Percentiles rank a stretch among this genome's conserved stretches.
Evolutionary conservation across 2,888 invertebrate genomes (phyloP).

Genomic region (Lutraria lutraria): DNA sequence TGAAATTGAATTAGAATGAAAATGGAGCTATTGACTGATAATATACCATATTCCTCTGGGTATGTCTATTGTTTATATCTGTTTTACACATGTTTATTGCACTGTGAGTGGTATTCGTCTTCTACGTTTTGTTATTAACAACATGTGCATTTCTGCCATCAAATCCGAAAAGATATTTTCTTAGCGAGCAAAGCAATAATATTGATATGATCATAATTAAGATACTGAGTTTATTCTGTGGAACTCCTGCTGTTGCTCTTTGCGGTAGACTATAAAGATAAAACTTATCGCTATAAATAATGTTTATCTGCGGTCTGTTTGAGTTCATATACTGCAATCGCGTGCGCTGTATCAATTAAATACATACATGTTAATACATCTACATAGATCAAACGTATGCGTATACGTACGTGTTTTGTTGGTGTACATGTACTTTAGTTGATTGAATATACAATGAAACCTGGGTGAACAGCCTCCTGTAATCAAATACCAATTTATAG

Average conservation of each 20-base stretch:
- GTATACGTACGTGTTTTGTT: no score
- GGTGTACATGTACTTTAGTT: no score
- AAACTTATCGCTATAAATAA: not conserved
- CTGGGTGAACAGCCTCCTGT: no score
- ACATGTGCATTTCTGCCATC: not conserved
- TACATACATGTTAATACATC: not conserved
- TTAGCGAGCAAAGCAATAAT: not conserved
- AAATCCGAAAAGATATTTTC: not conserved
- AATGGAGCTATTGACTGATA: no score
- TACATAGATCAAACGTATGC: no score
- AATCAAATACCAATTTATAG: no score
- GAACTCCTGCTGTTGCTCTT: not conserved
- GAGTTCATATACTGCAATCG: not conserved
- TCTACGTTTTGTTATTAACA: not conserved
- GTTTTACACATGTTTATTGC: not conserved
- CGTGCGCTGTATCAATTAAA: not conserved
- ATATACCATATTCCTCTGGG: no score
- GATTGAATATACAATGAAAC: no score
- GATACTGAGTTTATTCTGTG: not conserved
- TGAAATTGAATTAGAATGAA: no score
- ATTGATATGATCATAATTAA: not conserved
- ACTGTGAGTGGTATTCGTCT: not conserved
- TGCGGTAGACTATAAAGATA: not conserved
- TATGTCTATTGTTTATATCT: no score
- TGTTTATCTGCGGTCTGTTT: not conserved